These are phyloP conservation scores for Drosophila nigrodunni DNA, from an alignment of 1,140 invertebrate species.

Conservation along the genomic window DNA sequence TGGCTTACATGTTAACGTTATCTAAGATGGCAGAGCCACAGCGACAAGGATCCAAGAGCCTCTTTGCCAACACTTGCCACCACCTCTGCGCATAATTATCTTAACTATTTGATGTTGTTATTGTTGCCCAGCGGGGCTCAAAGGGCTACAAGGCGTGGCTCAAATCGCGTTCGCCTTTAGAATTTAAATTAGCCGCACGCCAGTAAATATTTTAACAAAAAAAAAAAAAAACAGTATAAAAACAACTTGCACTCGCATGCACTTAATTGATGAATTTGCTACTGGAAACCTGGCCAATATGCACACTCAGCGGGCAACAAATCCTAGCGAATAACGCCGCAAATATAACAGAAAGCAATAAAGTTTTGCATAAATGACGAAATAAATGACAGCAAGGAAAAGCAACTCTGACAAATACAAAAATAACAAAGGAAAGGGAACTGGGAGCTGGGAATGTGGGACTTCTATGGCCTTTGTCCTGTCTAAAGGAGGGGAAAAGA, in stretches of 20 bases:
- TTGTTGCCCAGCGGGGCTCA: slow-evolving; percentile 26
- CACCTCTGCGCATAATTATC: slow-evolving; percentile 68
- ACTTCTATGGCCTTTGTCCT: slow-evolving; percentile 4
- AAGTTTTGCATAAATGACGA: slow-evolving; percentile 82
- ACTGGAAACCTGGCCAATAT: slow-evolving; percentile 24
- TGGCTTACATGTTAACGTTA: slow-evolving; percentile 35
- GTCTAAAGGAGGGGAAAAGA: slow-evolving; percentile 14
- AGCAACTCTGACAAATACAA: slow-evolving; percentile 73
- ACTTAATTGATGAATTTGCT: slow-evolving; percentile 61
- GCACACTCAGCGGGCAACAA: slow-evolving; percentile 17
- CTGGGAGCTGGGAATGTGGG: not conserved
- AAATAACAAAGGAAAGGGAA: not conserved
- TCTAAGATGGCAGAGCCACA: slow-evolving; percentile 27
- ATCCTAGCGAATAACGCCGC: slow-evolving; percentile 10
- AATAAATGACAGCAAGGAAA: slow-evolving; percentile 80
- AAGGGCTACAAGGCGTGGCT: slow-evolving; percentile 62
- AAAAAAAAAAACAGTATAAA: slow-evolving; percentile 14
- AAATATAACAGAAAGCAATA: slow-evolving; percentile 71
- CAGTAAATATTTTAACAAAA: slow-evolving; percentile 50
- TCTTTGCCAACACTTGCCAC: slow-evolving; percentile 12
- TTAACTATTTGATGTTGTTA: slow-evolving; percentile 50
- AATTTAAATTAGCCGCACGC: slow-evolving; percentile 71
- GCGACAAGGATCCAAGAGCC: slow-evolving; percentile 31
- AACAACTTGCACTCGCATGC: slow-evolving; percentile 66
- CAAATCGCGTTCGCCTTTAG: slow-evolving; percentile 12